A percentile compares a stretch with the other conserved stretches of the same genome.
phyloP scores from a whole-genome alignment of 1,140 invertebrate species.

The Drosophila subobscura region DNA sequence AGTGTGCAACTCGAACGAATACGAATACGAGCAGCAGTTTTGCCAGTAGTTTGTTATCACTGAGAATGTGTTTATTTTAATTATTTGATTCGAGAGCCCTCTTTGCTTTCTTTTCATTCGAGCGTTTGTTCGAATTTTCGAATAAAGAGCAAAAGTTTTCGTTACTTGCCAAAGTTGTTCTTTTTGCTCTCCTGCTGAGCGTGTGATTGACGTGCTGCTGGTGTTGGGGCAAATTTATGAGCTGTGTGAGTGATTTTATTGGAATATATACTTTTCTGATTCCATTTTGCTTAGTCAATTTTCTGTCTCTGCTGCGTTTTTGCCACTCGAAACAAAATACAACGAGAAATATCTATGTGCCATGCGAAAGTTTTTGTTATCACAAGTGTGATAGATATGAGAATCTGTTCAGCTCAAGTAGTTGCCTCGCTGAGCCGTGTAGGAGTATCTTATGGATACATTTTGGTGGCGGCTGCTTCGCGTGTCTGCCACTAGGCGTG shows the following conservation, averaged over 20 bases:
- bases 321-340: conserved; percentile 26
- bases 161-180: conserved; percentile 23
- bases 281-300: conserved; percentile 36
- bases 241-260: conserved; percentile 35
- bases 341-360: conserved; percentile 22
- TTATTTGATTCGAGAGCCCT: conserved; percentile 57
- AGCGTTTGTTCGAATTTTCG: background rate
- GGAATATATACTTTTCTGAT: conserved; percentile 28
- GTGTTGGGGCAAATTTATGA: conserved; percentile 25
- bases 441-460: conserved; percentile 18
- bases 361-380: conserved; percentile 21
- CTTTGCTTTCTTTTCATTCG: conserved; percentile 19
- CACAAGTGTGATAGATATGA: conserved; percentile 67
- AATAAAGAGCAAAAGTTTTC: background rate
- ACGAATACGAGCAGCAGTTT: background rate
- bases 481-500: conserved; percentile 46
- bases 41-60: conserved; percentile 50
- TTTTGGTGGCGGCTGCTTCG: conserved; percentile 10
- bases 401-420: conserved; percentile 28
- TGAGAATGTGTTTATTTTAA: conserved; percentile 68
- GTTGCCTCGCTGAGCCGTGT: conserved; percentile 15
- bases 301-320: background rate
- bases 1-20: background rate
- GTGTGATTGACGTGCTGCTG: conserved; percentile 47
- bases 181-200: conserved; percentile 38